phyloP scores from a whole-genome alignment of 2,797 vertebrate genomes.

The Protosalanx chinensis region DNA sequence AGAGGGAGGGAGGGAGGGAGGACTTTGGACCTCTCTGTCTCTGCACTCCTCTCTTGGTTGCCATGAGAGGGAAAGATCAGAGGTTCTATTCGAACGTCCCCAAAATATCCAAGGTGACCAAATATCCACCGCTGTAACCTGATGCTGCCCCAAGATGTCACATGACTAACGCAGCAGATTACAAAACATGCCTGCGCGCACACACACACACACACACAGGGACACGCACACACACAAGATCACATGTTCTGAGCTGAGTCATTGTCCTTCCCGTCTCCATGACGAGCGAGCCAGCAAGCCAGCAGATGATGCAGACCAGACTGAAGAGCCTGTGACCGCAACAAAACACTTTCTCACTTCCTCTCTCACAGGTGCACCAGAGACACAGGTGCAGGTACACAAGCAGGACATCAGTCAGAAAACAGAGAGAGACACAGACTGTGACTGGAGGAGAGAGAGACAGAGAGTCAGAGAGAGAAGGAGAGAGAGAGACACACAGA shows the following conservation, averaged over 20 bases:
- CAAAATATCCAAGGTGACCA: no score
- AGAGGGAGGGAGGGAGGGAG: not conserved
- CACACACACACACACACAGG: conserved; percentile 8
- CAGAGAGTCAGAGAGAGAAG: no score
- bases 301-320: no score
- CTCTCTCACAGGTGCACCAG: no score
- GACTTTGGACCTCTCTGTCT: not conserved
- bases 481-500: no score
- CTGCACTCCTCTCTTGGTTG: not conserved
- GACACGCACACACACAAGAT: conserved; percentile 7
- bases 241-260: not conserved
- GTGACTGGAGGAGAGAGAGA: no score
- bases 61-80: not conserved
- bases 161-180: no score
- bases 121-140: not conserved
- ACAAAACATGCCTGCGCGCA: not conserved
- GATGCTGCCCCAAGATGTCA: not conserved
- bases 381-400: no score
- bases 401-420: no score
- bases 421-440: no score
- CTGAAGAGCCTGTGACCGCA: no score
- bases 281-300: not conserved
- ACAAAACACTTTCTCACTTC: no score
- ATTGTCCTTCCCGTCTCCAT: not conserved
- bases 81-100: not conserved